phyloP scores from a whole-genome alignment of 1,140 invertebrate genomes.

The Leptestheria dahalacensis region DNA sequence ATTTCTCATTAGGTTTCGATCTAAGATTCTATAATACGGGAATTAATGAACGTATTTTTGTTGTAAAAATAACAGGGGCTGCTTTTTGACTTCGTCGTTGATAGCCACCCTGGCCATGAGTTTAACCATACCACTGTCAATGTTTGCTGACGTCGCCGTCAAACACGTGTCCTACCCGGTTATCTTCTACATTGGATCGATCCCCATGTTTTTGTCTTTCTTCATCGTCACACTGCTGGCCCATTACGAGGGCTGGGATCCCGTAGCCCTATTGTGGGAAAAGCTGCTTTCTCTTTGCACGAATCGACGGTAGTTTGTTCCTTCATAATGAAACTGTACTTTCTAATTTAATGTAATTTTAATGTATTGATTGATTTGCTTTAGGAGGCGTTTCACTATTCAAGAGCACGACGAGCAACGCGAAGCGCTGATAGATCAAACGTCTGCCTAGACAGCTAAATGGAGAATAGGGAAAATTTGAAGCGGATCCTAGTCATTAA shows the following conservation, averaged over 20 bases:
- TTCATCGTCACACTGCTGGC: constrained; percentile 54
- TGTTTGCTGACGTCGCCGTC: constrained; percentile 61
- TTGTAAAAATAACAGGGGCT: constrained; percentile 45
- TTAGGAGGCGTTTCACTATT: background rate
- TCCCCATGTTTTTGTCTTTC: constrained; percentile 64
- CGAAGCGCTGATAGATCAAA: constrained; percentile 4
- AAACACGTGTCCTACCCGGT: constrained; percentile 55
- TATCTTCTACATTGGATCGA: constrained; percentile 60
- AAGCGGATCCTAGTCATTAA: background rate
- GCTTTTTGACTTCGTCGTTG: constrained; percentile 73
- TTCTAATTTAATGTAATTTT: background rate
- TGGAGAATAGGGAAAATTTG: background rate
- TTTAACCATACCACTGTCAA: constrained; percentile 68
- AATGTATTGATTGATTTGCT: background rate
- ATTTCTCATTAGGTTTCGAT: too few relatives aligned
- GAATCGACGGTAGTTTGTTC: background rate
- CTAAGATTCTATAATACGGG: too few relatives aligned
- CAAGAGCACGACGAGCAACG: constrained; percentile 5
- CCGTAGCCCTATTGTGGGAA: constrained; percentile 32
- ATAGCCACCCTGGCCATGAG: constrained; percentile 67
- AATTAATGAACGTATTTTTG: too few relatives aligned
- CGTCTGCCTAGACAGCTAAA: background rate
- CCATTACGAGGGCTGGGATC: constrained; percentile 75
- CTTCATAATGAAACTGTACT: background rate
- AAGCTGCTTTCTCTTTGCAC: constrained; percentile 12